Evolutionary conservation across 2,797 vertebrate species (phyloP).

Genomic region (Platyrinchus mystaceus): DNA sequence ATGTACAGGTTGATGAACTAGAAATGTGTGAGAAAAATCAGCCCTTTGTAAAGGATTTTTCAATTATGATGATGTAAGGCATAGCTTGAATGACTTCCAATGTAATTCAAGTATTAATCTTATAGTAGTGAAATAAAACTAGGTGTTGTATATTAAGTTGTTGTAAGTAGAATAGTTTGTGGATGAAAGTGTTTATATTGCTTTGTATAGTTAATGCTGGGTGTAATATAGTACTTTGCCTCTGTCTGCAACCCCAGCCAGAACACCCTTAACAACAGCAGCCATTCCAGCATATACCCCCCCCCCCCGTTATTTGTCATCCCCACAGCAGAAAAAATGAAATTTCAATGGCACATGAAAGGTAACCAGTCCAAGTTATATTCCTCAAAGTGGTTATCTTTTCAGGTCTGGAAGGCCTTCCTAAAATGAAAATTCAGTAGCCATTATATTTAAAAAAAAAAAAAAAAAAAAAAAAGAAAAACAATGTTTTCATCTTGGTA

Average conservation of each 20-base stretch:
- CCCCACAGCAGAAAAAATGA: background rate
- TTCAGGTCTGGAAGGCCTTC: background rate
- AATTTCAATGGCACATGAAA: background rate
- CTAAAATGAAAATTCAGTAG: background rate
- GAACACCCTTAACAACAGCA: rapidly evolving
- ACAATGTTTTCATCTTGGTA: background rate
- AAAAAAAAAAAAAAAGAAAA: background rate
- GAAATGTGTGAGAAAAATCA: background rate
- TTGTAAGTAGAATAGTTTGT: slow-evolving; percentile 36
- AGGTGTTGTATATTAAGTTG: slow-evolving; percentile 6
- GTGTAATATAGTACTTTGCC: background rate
- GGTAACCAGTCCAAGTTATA: background rate
- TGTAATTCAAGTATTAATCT: background rate
- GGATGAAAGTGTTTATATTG: background rate
- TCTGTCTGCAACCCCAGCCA: rapidly evolving
- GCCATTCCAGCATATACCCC: too few species aligned
- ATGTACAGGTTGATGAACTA: background rate
- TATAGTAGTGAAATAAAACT: slow-evolving; percentile 37
- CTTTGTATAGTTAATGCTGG: background rate
- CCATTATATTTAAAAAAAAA: background rate
- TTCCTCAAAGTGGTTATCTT: background rate
- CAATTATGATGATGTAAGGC: background rate
- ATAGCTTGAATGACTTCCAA: background rate
- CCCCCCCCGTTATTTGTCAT: background rate
- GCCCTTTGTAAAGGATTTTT: background rate